Evolutionary conservation across 2,888 invertebrate genomes (phyloP).

Genomic region (Diaphora mendica): DNA sequence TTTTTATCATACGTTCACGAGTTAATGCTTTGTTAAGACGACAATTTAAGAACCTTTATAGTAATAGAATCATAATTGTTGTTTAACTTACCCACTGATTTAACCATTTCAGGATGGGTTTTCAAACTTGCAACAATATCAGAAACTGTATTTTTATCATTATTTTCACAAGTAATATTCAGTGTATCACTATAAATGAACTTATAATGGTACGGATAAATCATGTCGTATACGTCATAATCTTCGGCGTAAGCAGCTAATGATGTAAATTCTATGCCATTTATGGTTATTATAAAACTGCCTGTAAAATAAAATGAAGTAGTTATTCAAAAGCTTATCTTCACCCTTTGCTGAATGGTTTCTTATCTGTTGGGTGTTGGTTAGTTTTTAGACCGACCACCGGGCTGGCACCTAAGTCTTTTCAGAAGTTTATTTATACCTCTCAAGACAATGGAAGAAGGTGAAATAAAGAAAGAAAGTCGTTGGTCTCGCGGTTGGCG

Average conservation of each 20-base stretch:
- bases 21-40: not conserved
- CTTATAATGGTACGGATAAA: not conserved
- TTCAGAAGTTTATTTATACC: too few relatives aligned
- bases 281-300: not conserved
- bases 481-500: too few relatives aligned
- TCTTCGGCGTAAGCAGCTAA: not conserved
- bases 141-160: not conserved
- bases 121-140: not conserved
- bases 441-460: too few relatives aligned
- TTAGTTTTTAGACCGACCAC: not conserved
- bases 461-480: too few relatives aligned
- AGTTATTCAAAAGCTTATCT: not conserved
- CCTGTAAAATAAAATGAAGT: not conserved
- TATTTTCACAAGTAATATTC: constrained; percentile 5
- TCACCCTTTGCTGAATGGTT: too few relatives aligned
- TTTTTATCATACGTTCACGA: not conserved
- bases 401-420: too few relatives aligned
- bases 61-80: not conserved
- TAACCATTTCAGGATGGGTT: not conserved
- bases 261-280: not conserved
- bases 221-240: too few relatives aligned
- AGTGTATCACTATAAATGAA: constrained; percentile 3
- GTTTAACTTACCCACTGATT: not conserved
- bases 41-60: not conserved
- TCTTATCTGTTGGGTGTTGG: not conserved